Percentiles rank a stretch among this genome's conserved stretches.
phyloP scores from a whole-genome alignment of 2,888 invertebrate genomes.

The Ophion slaviceki region DNA sequence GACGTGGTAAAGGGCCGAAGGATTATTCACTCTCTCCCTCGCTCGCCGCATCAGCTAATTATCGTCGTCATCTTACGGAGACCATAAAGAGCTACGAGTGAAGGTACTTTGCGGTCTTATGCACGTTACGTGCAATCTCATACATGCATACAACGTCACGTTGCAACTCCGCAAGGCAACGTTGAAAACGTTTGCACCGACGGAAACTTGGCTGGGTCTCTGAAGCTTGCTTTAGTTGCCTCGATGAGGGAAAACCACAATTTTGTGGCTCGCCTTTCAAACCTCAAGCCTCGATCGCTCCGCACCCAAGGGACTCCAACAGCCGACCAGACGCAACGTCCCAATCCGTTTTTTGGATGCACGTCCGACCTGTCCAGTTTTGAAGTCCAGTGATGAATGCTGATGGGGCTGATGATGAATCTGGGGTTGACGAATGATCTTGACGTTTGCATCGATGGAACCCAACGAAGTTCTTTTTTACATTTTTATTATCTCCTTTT shows the following conservation, averaged over 20 bases:
- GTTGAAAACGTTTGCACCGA: background rate
- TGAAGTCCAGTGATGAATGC: background rate
- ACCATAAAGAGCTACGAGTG: conserved; percentile 44
- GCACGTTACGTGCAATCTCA: background rate
- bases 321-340: background rate
- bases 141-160: conserved; percentile 6
- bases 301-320: conserved; percentile 6
- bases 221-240: conserved; percentile 8
- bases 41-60: conserved; percentile 38
- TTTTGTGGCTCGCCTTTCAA: conserved; percentile 30
- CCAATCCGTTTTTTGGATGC: background rate
- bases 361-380: background rate
- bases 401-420: background rate
- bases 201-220: conserved; percentile 19
- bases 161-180: conserved; percentile 22
- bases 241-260: conserved; percentile 47
- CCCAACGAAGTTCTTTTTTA: too few relatives aligned
- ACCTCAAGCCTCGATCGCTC: conserved; percentile 33
- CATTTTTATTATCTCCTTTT: too few relatives aligned
- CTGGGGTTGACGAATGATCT: background rate
- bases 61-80: conserved; percentile 18
- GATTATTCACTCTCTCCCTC: conserved; percentile 19
- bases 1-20: conserved; percentile 1
- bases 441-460: too few relatives aligned
- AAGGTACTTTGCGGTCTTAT: conserved; percentile 39